A percentile compares a stretch with the other conserved stretches of the same genome.
These are phyloP conservation scores for Mesocricetus auratus DNA, from an alignment of 2,113 vertebrate genomes.

Conservation along the genomic window DNA sequence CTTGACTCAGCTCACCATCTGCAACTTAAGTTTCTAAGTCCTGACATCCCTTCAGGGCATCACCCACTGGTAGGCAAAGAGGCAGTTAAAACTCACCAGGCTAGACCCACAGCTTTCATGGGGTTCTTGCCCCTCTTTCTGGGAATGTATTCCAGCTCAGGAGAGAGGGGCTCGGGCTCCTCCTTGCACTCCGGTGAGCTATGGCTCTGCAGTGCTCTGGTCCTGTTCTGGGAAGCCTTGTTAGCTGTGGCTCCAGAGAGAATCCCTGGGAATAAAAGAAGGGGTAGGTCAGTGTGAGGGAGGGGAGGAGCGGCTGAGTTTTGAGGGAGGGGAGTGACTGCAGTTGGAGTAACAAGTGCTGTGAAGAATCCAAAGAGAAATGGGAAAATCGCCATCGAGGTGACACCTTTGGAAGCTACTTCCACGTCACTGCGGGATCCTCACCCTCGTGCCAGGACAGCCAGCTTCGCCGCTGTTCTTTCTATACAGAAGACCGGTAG, in stretches of 20 bases:
- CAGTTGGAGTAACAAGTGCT: constrained; percentile 62
- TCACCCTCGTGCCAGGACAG: constrained; percentile 54
- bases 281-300: constrained; percentile 35
- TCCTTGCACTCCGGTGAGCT: constrained; percentile 80
- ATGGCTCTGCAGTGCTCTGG: constrained; percentile 76
- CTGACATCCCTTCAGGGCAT: background rate
- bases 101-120: constrained; percentile 93
- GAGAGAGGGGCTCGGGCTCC: constrained; percentile 69
- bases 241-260: constrained; percentile 63
- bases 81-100: constrained; percentile 90
- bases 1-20: constrained; percentile 1
- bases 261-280: constrained; percentile 70
- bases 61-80: constrained; percentile 9
- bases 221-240: constrained; percentile 60
- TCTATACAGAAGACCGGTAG: constrained; percentile 54
- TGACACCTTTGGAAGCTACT: constrained; percentile 72
- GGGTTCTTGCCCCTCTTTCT: constrained; percentile 92
- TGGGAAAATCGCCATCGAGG: constrained; percentile 68
- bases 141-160: constrained; percentile 91
- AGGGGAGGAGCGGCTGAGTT: background rate
- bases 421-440: constrained; percentile 77
- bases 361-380: constrained; percentile 59
- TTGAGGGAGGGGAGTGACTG: constrained; percentile 27
- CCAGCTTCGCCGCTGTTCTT: constrained; percentile 46
- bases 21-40: constrained; percentile 48